Percentiles rank a stretch among this genome's conserved stretches.
These are phyloP conservation scores for Ramphastos sulfuratus DNA, from an alignment of 2,113 vertebrate species.

Conservation along the genomic window DNA sequence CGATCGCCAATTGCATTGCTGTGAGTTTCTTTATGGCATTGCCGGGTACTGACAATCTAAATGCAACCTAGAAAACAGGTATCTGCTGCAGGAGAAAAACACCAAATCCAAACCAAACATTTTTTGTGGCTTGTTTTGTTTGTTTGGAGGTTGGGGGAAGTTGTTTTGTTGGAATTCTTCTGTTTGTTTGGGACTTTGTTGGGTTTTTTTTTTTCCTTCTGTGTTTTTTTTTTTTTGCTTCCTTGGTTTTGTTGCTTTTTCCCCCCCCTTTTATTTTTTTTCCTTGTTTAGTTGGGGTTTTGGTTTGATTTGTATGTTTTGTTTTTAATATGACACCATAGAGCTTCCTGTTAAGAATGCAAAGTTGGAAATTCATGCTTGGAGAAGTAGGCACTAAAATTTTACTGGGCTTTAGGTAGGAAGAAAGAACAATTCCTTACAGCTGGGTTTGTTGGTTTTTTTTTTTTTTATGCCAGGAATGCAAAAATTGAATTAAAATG, in stretches of 20 bases:
- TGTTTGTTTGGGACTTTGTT: too few species aligned
- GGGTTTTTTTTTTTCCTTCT: too few species aligned
- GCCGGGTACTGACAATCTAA: neutral
- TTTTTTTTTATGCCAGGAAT: neutral
- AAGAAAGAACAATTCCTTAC: neutral
- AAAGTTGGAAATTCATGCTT: neutral
- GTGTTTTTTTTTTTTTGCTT: too few species aligned
- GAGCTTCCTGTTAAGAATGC: neutral
- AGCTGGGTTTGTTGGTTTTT: too few species aligned
- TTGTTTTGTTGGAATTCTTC: too few species aligned
- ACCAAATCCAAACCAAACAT: too few species aligned
- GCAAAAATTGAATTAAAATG: neutral
- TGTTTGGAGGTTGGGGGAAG: too few species aligned
- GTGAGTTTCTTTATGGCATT: neutral
- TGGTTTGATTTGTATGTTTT: too few species aligned
- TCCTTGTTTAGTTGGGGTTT: too few species aligned
- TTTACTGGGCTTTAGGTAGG: neutral
- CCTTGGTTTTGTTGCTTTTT: too few species aligned
- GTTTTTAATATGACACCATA: neutral
- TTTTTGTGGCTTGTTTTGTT: too few species aligned
- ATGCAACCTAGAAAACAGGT: neutral
- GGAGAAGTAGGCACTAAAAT: neutral
- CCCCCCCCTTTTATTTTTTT: too few species aligned
- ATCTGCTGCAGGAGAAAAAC: neutral
- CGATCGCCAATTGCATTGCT: slow-evolving; percentile 6